These are phyloP conservation scores for Priapulus caudatus DNA, from an alignment of 2,888 invertebrate genomes.

Conservation along the genomic window DNA sequence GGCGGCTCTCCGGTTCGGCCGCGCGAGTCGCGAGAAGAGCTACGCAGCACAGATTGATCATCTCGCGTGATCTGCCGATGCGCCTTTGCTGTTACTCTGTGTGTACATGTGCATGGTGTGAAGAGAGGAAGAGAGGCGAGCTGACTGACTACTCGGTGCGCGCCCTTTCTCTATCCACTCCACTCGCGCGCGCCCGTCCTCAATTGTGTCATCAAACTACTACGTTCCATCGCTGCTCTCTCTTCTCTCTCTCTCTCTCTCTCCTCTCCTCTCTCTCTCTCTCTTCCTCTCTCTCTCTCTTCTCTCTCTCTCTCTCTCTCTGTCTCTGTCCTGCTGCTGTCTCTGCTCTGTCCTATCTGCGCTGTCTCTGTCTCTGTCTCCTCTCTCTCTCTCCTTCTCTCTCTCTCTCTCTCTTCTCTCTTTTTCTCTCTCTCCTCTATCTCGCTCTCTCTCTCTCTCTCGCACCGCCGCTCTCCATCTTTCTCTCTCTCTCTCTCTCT, in stretches of 20 bases:
- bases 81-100: too few relatives aligned
- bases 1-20: too few relatives aligned
- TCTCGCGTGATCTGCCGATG: too few relatives aligned
- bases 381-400: constrained; percentile 9
- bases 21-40: too few relatives aligned
- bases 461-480: neutral
- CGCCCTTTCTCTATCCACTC: too few relatives aligned
- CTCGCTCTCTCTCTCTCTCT: constrained; percentile 1
- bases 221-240: constrained; percentile 6
- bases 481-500: constrained; percentile 5
- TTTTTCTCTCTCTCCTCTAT: constrained; percentile 6
- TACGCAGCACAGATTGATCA: too few relatives aligned
- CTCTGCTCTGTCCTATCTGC: neutral
- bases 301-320: constrained; percentile 11
- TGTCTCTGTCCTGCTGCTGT: neutral
- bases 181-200: too few relatives aligned
- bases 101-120: too few relatives aligned
- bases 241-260: constrained; percentile 11
- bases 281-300: constrained; percentile 12
- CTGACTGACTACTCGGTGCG: too few relatives aligned
- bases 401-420: constrained; percentile 12
- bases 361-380: neutral
- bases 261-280: constrained; percentile 15
- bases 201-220: too few relatives aligned
- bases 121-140: too few relatives aligned